phyloP scores from a whole-genome alignment of 2,113 vertebrate species.

The Colossoma macropomum region DNA sequence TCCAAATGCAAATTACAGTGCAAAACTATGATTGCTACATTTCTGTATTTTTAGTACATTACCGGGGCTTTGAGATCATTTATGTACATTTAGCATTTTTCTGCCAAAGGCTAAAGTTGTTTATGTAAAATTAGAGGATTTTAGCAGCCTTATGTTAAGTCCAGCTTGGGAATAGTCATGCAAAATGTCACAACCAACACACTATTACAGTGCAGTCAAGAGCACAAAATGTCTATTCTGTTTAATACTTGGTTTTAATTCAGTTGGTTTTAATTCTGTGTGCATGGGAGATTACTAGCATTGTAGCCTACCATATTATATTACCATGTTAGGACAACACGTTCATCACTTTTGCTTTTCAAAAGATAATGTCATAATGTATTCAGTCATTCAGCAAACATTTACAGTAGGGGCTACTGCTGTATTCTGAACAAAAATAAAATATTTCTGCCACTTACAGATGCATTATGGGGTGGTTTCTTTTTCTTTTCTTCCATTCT shows the following conservation, averaged over 20 bases:
- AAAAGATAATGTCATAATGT: background rate
- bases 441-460: background rate
- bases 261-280: background rate
- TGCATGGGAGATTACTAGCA: conserved; percentile 1
- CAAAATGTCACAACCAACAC: conserved; percentile 11
- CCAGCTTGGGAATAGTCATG: background rate
- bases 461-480: background rate
- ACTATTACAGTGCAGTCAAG: background rate
- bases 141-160: background rate
- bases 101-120: background rate
- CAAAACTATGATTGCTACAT: background rate
- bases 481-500: background rate
- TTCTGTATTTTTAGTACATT: background rate
- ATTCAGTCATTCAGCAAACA: background rate
- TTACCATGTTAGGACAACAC: too few relatives aligned
- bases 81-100: background rate
- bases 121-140: background rate
- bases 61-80: conserved; percentile 20
- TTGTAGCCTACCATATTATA: background rate
- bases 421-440: conserved; percentile 5
- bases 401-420: background rate
- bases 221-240: background rate
- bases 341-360: conserved; percentile 6
- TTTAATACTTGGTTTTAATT: background rate
- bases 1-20: background rate